These are phyloP conservation scores for Brenthis ino DNA, from an alignment of 2,888 invertebrate species.

Conservation along the genomic window DNA sequence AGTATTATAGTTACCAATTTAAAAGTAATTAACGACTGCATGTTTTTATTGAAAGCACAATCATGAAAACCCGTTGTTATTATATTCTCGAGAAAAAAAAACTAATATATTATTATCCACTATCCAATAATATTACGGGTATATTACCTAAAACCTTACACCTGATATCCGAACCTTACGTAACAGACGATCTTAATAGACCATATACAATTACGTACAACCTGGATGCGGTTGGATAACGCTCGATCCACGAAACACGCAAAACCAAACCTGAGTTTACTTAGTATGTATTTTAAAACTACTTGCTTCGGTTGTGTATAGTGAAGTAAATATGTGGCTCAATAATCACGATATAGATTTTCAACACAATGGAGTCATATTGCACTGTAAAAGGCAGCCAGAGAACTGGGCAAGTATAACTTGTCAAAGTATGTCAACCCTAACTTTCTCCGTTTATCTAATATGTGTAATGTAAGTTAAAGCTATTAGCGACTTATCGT, in stretches of 20 bases:
- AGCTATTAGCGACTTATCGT: conserved; percentile 30
- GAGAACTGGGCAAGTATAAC: conserved; percentile 38
- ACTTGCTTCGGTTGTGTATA: conserved; percentile 31
- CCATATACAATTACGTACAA: conserved; percentile 42
- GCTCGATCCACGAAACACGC: conserved; percentile 29
- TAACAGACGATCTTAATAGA: conserved; percentile 40
- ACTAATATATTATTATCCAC: conserved; percentile 3
- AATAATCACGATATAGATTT: conserved; percentile 27
- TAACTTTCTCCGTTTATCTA: conserved; percentile 30
- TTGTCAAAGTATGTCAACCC: conserved; percentile 29
- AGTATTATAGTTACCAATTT: no score
- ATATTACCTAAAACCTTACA: conserved; percentile 30
- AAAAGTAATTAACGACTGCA: no score
- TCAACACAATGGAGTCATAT: conserved; percentile 23
- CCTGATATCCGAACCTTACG: conserved; percentile 35
- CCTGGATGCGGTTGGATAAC: conserved; percentile 44
- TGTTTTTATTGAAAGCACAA: neutral
- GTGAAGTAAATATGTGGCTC: conserved; percentile 35
- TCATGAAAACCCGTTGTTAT: neutral
- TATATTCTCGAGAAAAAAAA: conserved; percentile 1
- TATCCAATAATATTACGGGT: conserved; percentile 4
- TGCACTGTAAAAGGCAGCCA: conserved; percentile 31
- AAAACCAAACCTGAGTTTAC: conserved; percentile 28
- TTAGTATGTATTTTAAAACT: conserved; percentile 34
- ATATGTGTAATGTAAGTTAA: conserved; percentile 29